Base-by-base conservation (phyloP, 2,113 vertebrate genomes). In the Coracopsis vasa region DNA sequence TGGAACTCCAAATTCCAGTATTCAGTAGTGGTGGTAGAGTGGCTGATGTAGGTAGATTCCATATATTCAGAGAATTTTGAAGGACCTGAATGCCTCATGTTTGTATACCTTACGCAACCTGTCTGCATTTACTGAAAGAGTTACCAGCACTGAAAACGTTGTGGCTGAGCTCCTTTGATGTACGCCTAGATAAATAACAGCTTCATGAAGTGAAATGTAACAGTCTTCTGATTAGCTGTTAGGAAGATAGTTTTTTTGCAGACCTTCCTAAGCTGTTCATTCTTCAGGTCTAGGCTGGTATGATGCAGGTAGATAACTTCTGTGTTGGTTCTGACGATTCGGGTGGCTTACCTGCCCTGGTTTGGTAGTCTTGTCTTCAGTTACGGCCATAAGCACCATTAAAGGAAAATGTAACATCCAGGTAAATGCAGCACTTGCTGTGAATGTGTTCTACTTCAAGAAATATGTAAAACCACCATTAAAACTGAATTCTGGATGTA, bases 111-210 rank as follows among this genome's bases (percentile, higher is more conserved):
- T 80, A 29, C 21, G 39, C 41, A 84, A 91, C 89, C 91, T 81
- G 51, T 74, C 65, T 2, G 7, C 29, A 3, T 71, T 91, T 84
- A 60, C 16, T 0, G 0, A 72, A 44, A 88, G 41, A 13, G 0
- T 83, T 88, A 31, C 64, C 10, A 9, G 71, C n/a, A 1, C 50
- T 35, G 54, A 14, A 74, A 54, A 18, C 3, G 13, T 35, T 48
- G 61, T 47, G 79, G 9, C 82, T 33, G 42, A 71, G 7, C 61
- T 84, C 33, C 35, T 89, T 89, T 89, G 75, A 47, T 2, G 41
- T 18, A 35, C 35, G 70, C 0, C 0, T 70, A 91, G 60, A 21
- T 83, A 88, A 92, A 95, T 17, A 50, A 7, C 54, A 51, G 60
- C 69, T 60, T 74, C 3, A 0, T 31, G 20, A 42, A 67, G 42